Percentiles rank a stretch among this genome's conserved stretches.
Evolutionary conservation across 2,888 invertebrate genomes (phyloP).

Genomic region (Tipula lateralis): DNA sequence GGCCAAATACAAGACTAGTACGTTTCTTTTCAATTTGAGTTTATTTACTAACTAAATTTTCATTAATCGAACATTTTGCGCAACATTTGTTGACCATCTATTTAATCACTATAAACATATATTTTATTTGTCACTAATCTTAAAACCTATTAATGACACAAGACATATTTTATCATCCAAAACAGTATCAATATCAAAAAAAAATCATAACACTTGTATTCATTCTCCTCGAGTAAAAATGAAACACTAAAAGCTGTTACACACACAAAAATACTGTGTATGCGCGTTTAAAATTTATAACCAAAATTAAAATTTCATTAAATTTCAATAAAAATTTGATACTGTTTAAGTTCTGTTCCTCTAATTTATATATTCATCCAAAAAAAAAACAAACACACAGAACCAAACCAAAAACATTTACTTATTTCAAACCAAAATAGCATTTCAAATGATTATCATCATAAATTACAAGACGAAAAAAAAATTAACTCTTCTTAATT

Average conservation of each 20-base stretch:
- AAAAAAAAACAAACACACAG: neutral
- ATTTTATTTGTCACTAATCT: neutral
- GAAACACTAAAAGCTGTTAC: neutral
- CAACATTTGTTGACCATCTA: no score
- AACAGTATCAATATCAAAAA: conserved; percentile 19
- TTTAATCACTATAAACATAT: no score
- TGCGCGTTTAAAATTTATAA: neutral
- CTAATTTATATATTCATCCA: neutral
- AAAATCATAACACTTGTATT: conserved; percentile 13
- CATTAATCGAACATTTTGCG: no score
- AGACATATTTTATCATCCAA: neutral
- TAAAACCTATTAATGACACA: neutral
- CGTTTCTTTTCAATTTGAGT: no score
- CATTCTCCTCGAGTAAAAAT: neutral
- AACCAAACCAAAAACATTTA: neutral
- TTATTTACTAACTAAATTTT: no score
- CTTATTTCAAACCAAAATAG: neutral
- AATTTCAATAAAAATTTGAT: conserved; percentile 28
- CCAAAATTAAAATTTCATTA: conserved; percentile 29
- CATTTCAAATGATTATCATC: conserved; percentile 2
- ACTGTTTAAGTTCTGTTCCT: conserved; percentile 24
- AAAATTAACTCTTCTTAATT: neutral
- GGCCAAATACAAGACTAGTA: no score
- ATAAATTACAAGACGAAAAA: neutral
- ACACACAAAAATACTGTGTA: neutral